Base-by-base conservation (phyloP, 1,140 invertebrate genomes). In the Megalonaias nervosa region DNA sequence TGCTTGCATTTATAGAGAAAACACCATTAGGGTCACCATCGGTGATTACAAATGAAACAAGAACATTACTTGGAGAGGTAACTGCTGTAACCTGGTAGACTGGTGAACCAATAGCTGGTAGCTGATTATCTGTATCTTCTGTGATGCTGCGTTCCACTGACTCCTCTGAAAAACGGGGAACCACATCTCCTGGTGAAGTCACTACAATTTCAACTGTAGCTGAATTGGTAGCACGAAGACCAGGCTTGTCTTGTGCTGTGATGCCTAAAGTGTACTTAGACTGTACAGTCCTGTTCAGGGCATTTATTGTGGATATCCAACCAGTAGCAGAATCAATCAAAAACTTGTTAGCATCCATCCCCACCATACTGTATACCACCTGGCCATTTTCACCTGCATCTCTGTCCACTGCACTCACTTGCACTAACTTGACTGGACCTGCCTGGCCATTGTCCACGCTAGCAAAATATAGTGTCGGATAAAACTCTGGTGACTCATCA, bases 401-500 rank as follows among this genome's bases (percentile, higher is more conserved):
- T 71, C 93, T 92, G 89, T 97, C 96, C 57, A 94, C 93, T 1
- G 96, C 95, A 60, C 92, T 91, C 0, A 96, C 93, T 83, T 94
- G 93, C 2, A 95, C 93, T 21, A 90, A 84, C 13, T 70, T 68
- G 13, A 81, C 74, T n/a, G 82, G 97, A 15, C 94, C 91, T 9
- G 94, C 93, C 74, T 95, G 92, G 91, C 98, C 98, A 90, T 99
- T 97, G 80, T 95, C 93, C 15, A 89, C 76, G 65, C 83, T 87
- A 1, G 82, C 82, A 79, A 77, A 85, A 66, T 87, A 86, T 75
- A 83, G 38, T 73, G 77, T 77, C 76, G 85, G 88, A 82, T 95
- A 95, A 90, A 99, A 99, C 15, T 95, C 92, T 0, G 97, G 97
- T 75, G 94, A 94, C 89, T 99, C 98, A 89, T 99, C 97, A 88